Percentiles rank a stretch among this genome's conserved stretches.
phyloP scores from a whole-genome alignment of 2,888 invertebrate genomes.

The Entomobrya multifasciata region DNA sequence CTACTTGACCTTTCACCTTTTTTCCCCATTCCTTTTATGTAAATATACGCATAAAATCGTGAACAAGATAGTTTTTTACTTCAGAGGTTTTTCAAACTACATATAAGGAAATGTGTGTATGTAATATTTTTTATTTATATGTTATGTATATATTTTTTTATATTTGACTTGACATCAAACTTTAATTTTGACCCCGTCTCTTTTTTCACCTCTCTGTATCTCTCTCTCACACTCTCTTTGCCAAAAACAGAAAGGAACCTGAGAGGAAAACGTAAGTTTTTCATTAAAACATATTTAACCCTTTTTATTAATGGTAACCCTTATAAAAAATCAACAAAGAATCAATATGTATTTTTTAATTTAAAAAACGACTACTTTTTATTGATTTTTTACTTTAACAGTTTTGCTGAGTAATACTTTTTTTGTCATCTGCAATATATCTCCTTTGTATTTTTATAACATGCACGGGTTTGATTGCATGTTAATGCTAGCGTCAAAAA shows the following conservation, averaged over 20 bases:
- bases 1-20: constrained; percentile 23
- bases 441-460: too few species aligned
- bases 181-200: constrained; percentile 65
- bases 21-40: background rate
- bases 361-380: too few species aligned
- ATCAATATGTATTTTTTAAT: background rate
- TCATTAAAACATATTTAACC: constrained; percentile 46
- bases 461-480: too few species aligned
- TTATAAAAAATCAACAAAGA: constrained; percentile 35
- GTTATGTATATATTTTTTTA: constrained; percentile 27
- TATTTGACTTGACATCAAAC: constrained; percentile 63
- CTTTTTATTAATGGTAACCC: background rate
- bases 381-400: constrained; percentile 18
- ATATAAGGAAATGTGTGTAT: constrained; percentile 41
- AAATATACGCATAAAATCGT: too few species aligned
- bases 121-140: background rate
- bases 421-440: too few species aligned
- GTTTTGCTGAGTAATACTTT: too few species aligned
- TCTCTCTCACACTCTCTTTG: constrained; percentile 54
- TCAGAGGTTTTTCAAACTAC: constrained; percentile 16
- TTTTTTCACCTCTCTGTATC: constrained; percentile 49
- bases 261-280: constrained; percentile 79
- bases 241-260: constrained; percentile 78
- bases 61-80: constrained; percentile 21
- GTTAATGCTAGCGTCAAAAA: too few species aligned